Conservation (phyloP, 2,113 vertebrate species). For the Nyctibius bracteatus region DNA sequence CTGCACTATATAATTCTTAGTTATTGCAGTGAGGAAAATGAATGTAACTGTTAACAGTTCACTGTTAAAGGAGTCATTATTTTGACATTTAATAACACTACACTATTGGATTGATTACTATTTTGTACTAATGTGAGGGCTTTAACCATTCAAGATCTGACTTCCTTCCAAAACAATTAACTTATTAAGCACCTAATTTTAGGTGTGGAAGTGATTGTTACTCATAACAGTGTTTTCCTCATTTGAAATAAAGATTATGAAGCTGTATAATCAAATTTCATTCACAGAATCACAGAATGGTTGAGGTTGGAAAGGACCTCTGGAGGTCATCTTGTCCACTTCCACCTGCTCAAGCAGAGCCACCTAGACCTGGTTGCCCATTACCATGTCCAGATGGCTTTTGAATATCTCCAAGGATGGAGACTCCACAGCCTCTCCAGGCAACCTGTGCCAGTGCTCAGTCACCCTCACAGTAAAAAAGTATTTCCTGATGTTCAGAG, state of each 20-base stretch:
- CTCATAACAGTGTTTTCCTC: neutral
- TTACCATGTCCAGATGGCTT: neutral
- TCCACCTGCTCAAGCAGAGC: neutral
- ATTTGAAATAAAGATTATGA: neutral
- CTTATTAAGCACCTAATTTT: neutral
- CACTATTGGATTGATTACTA: neutral
- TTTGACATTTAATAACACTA: neutral
- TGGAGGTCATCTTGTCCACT: neutral
- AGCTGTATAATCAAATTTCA: neutral
- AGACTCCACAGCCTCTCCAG: neutral
- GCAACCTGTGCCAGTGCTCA: neutral
- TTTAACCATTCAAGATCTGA: neutral
- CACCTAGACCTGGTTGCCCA: neutral
- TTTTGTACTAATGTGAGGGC: neutral
- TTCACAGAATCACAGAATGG: neutral
- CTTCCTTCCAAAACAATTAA: constrained; percentile 1
- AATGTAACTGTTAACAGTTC: neutral
- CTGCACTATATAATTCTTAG: neutral
- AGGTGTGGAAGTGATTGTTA: neutral
- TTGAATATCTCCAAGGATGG: neutral
- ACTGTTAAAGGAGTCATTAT: neutral
- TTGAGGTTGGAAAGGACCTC: neutral
- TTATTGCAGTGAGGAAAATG: neutral
- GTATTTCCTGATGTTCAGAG: neutral
- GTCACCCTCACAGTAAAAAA: neutral